phyloP scores from a whole-genome alignment of 92 coral and sea anemone species.

The Zoanthus sansibaricus region DNA sequence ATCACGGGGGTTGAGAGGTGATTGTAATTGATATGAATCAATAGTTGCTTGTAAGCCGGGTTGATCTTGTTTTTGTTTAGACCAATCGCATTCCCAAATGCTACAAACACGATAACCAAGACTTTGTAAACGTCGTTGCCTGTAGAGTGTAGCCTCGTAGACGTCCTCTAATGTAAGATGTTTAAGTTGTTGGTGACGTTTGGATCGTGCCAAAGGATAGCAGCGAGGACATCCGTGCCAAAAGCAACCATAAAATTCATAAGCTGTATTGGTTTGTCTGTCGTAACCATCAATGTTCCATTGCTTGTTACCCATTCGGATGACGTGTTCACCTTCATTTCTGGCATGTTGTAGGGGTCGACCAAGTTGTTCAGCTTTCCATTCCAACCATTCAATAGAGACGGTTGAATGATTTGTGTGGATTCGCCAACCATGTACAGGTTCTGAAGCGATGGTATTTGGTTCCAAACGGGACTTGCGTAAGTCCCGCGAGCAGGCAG shows the following conservation, averaged over 20 bases:
- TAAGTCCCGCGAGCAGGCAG: background rate
- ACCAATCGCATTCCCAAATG: too few relatives aligned
- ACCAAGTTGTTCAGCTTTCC: background rate
- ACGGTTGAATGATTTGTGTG: background rate
- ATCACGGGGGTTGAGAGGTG: too few relatives aligned
- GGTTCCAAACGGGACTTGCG: background rate
- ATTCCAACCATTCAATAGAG: background rate
- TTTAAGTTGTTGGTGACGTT: background rate
- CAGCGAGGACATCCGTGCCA: background rate
- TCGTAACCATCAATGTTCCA: background rate
- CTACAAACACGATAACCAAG: background rate
- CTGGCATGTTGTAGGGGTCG: background rate
- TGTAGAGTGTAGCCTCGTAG: background rate
- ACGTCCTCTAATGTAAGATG: background rate
- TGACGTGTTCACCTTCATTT: background rate
- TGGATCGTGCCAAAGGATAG: background rate
- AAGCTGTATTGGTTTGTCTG: background rate
- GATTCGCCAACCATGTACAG: background rate
- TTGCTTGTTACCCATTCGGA: background rate
- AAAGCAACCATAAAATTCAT: background rate
- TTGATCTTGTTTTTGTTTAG: too few relatives aligned
- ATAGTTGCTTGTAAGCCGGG: too few relatives aligned
- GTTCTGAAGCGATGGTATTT: slow-evolving; percentile 15
- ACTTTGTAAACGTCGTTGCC: background rate
- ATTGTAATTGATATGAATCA: too few relatives aligned